Percentiles rank a stretch among this genome's conserved stretches.
Evolutionary conservation across 2,888 invertebrate genomes (phyloP).

Genomic region (Xylota segnis): DNA sequence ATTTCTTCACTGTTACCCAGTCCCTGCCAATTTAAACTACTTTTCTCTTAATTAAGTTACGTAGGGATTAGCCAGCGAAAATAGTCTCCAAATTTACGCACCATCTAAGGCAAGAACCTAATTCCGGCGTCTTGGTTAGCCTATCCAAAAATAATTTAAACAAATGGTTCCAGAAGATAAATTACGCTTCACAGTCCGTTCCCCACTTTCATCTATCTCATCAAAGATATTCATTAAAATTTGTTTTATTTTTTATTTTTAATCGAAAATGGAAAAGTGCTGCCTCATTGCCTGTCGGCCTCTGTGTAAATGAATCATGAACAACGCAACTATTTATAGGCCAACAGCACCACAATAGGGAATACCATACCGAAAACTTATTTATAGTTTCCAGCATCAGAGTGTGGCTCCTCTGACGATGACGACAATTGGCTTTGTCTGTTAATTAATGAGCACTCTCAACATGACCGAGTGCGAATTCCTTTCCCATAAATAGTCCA

Average conservation of each 20-base stretch:
- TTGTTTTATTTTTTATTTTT: constrained; percentile 19
- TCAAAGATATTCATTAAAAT: constrained; percentile 36
- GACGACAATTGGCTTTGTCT: constrained; percentile 47
- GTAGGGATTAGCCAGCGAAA: too few relatives aligned
- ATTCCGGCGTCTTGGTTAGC: too few relatives aligned
- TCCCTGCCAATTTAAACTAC: too few relatives aligned
- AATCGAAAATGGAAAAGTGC: constrained; percentile 30
- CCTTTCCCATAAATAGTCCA: constrained; percentile 27
- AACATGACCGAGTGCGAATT: constrained; percentile 42
- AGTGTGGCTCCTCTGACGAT: neutral
- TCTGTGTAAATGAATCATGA: constrained; percentile 28
- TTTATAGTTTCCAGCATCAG: constrained; percentile 33
- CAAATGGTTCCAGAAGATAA: constrained; percentile 29
- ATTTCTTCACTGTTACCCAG: too few relatives aligned
- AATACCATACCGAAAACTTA: constrained; percentile 6
- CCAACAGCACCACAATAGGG: constrained; percentile 21
- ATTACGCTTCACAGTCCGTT: constrained; percentile 9
- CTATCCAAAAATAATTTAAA: constrained; percentile 4
- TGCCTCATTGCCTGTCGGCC: constrained; percentile 16
- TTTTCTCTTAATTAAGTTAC: too few relatives aligned
- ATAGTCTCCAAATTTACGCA: too few relatives aligned
- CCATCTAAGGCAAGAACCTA: too few relatives aligned
- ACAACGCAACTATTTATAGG: constrained; percentile 29
- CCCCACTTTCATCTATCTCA: constrained; percentile 47
- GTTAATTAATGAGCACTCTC: constrained; percentile 36